Percentiles rank a stretch among this genome's conserved stretches.
Conservation (phyloP, 2,888 invertebrate genomes). For the Hermodice carunculata region DNA sequence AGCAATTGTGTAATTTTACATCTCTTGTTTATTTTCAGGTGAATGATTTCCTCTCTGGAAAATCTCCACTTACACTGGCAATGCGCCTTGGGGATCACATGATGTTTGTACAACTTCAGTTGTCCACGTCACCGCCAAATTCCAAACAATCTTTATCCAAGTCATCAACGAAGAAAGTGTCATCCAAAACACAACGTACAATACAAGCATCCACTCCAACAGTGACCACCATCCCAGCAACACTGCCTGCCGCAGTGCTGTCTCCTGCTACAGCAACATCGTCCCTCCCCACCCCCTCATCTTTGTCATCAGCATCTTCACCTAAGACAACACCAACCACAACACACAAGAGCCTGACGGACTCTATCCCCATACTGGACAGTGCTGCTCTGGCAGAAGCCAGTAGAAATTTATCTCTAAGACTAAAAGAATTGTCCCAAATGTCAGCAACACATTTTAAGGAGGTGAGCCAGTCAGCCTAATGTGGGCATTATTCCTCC, state of each 20-base stretch:
- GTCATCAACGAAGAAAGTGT: not conserved
- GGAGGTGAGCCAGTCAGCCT: too few relatives aligned
- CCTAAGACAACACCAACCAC: slow-evolving; percentile 1
- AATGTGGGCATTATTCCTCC: too few relatives aligned
- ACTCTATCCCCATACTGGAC: slow-evolving; percentile 71
- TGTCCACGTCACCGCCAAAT: slow-evolving; percentile 77
- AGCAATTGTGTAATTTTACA: too few relatives aligned
- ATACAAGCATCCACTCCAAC: not conserved
- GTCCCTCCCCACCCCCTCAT: slow-evolving; percentile 5
- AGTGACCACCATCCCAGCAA: too few relatives aligned
- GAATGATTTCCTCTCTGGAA: slow-evolving; percentile 94
- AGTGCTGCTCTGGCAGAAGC: slow-evolving; percentile 88
- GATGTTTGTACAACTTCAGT: slow-evolving; percentile 96
- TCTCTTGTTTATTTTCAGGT: slow-evolving; percentile 74
- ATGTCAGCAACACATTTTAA: too few relatives aligned
- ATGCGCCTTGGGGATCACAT: slow-evolving; percentile 97
- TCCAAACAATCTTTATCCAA: slow-evolving; percentile 43
- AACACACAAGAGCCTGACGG: not conserved
- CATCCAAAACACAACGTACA: not conserved
- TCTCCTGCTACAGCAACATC: not conserved
- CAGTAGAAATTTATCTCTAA: slow-evolving; percentile 91
- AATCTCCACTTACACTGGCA: slow-evolving; percentile 92
- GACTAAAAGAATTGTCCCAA: slow-evolving; percentile 73
- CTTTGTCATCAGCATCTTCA: not conserved
- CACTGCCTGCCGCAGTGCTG: too few relatives aligned